A percentile compares a stretch with the other conserved stretches of the same genome.
Evolutionary conservation across 2,797 vertebrate species (phyloP).

Genomic region (Coreius guichenoti): DNA sequence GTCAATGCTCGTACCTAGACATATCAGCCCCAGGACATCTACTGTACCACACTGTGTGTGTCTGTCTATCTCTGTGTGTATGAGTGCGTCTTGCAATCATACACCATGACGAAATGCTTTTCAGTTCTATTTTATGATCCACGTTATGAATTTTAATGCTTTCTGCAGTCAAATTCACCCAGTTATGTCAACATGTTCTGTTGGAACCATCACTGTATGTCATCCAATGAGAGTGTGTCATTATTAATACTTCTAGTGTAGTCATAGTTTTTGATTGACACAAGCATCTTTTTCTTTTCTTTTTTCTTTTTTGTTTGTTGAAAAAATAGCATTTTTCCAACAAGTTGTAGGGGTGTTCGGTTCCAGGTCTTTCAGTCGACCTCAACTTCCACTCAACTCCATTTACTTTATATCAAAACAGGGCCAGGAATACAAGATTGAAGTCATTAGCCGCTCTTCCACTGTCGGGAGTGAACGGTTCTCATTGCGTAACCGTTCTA

Average conservation of each 20-base stretch:
- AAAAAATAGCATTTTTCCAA: neutral
- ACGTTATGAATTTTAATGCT: constrained; percentile 21
- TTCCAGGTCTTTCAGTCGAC: neutral
- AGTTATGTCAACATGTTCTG: constrained; percentile 16
- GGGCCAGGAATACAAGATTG: neutral
- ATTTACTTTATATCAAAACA: neutral
- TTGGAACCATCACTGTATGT: neutral
- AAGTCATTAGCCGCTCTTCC: no score
- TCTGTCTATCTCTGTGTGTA: constrained; percentile 9
- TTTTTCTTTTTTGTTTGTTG: neutral
- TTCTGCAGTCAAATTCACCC: neutral
- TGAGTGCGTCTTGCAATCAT: constrained; percentile 3
- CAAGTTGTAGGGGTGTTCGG: neutral
- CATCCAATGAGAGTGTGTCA: neutral
- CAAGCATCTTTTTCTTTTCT: neutral
- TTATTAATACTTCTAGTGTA: neutral
- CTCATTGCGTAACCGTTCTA: no score
- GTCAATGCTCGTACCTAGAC: constrained; percentile 26
- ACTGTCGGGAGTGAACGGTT: no score
- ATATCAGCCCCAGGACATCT: constrained; percentile 34
- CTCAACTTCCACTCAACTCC: no score
- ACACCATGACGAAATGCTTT: neutral
- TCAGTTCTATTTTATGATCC: neutral
- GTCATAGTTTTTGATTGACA: constrained; percentile 19
- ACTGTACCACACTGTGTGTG: constrained; percentile 33